A percentile compares a stretch with the other conserved stretches of the same genome.
phyloP scores from a whole-genome alignment of 2,113 vertebrate species.

The Stomatorhinus ivindoensis region DNA sequence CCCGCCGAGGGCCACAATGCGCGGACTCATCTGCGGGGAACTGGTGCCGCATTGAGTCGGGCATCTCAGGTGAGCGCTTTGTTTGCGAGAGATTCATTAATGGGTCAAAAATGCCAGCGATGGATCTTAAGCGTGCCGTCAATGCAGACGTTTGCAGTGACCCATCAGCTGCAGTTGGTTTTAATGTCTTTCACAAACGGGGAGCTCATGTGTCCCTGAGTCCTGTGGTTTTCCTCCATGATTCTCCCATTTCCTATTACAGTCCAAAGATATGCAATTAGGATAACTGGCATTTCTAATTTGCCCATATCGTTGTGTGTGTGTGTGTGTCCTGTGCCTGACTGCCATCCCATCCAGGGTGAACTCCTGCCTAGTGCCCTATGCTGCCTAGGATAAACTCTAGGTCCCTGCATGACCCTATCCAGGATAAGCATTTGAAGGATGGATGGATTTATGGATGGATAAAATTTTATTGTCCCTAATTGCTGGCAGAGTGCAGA shows the following conservation, averaged over 20 bases:
- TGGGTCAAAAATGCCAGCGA: background rate
- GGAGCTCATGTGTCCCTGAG: background rate
- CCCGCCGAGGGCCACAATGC: slow-evolving; percentile 47
- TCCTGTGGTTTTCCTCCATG: background rate
- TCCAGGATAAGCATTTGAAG: background rate
- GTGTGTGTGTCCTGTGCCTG: background rate
- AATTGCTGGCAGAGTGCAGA: background rate
- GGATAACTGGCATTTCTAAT: background rate
- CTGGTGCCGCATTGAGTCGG: slow-evolving; percentile 31
- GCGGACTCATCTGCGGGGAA: slow-evolving; percentile 30
- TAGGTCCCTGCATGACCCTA: background rate
- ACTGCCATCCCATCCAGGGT: background rate
- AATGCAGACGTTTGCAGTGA: background rate
- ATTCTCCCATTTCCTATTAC: background rate
- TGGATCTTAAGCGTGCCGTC: background rate
- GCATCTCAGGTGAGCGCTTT: slow-evolving; percentile 6
- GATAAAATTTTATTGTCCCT: background rate
- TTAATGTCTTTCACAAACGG: background rate
- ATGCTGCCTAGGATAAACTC: background rate
- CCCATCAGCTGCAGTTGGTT: background rate
- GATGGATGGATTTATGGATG: background rate
- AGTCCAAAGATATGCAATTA: background rate
- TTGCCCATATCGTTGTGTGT: background rate
- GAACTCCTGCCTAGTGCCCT: background rate
- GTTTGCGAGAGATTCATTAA: background rate